Base-by-base conservation (phyloP, 1,140 invertebrate species). In the Coenobita brevimanus region DNA sequence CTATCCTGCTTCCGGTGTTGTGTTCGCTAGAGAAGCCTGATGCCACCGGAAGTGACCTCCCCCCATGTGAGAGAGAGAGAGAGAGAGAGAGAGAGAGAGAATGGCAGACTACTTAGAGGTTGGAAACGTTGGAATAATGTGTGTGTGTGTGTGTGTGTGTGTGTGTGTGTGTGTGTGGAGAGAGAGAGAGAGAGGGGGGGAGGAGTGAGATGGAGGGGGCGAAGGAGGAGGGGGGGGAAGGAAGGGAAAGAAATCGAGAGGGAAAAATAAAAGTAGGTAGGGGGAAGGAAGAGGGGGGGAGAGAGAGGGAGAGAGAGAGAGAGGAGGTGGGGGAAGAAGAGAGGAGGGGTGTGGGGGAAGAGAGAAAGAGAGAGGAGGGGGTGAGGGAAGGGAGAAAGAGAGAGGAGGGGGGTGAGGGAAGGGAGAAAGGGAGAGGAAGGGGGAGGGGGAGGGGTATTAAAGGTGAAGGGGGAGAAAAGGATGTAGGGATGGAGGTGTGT, bases 71-170 rank as follows among this genome's bases (percentile, higher is more conserved):
- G n/a, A n/a, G n/a, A n/a, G n/a, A 50, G 21, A 54, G 1, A 80
- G 76, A 80, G 50, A 57, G 46, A 80, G 46, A 33, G 76, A 80
- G 76, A 33, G 24, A 80, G 76, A 41, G 76, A 80, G 15, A 27
- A 36, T 2, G 3, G 67, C 30, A 33, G 21, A 33, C 30, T 4
- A 33, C 27, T 21, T 21, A 46, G 41, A 24, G 43, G 54, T 15
- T 10, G 6, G 33, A 15, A 36, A 46, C 21, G 21, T 4, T 67
- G n/a, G 6, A n/a, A 8, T n/a, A 24, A n/a, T 6, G 62, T 76
- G 21, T 76, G 33, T 24, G 30, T 13, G 33, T 76, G 38, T 41
- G 10, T 0, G 33, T 76, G 33, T 10, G 73, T 76, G 27, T 54
- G 46, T 24, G 46, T 38, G 46, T 43, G 43, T 0, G 24, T 6